Percentiles rank a stretch among this genome's conserved stretches.
phyloP scores from a whole-genome alignment of 2,113 vertebrate genomes.

The Myiozetetes cayanensis region DNA sequence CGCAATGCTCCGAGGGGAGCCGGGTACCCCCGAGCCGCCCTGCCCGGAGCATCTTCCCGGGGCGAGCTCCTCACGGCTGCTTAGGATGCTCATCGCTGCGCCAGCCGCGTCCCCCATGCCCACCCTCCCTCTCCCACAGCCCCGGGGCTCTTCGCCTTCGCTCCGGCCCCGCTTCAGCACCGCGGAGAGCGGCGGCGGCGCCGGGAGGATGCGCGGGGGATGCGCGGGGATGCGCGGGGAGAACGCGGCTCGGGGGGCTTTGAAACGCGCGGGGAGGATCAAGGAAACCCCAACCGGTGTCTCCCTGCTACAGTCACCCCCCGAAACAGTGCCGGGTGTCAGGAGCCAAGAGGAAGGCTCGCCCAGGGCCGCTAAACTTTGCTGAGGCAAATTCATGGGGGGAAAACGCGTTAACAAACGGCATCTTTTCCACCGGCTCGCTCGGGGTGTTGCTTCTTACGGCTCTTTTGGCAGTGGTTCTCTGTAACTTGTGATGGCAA shows the following conservation, averaged over 20 bases:
- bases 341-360: not conserved
- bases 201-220: not conserved
- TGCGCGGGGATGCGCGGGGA: too few species aligned
- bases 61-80: not conserved
- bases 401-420: not conserved
- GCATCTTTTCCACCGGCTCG: not conserved
- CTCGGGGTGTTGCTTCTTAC: not conserved
- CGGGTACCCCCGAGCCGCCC: not conserved
- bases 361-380: not conserved
- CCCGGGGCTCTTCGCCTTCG: too few species aligned
- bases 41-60: not conserved
- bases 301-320: not conserved
- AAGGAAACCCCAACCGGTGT: rapidly evolving
- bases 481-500: not conserved
- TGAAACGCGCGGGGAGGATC: rapidly evolving
- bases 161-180: not conserved
- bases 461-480: not conserved
- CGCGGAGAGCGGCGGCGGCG: not conserved
- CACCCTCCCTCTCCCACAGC: not conserved
- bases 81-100: not conserved
- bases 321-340: too few species aligned
- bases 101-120: not conserved
- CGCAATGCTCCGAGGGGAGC: not conserved
- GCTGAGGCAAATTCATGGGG: not conserved
- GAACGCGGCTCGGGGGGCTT: not conserved